Conservation (phyloP, 2,113 vertebrate genomes). For the Cygnus atratus region DNA sequence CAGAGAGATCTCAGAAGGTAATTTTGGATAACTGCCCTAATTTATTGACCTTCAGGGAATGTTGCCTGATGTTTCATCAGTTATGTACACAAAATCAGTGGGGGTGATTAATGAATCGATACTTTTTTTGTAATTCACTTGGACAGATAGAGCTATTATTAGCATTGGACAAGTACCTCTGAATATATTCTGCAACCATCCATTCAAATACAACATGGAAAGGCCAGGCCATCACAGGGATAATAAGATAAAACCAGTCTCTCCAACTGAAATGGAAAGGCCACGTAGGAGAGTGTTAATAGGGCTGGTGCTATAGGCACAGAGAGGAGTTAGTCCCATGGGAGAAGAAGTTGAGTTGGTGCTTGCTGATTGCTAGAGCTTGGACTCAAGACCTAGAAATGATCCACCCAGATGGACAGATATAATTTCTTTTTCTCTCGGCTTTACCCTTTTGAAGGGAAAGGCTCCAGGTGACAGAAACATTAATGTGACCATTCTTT, state of each 20-base stretch:
- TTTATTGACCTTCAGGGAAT: constrained; percentile 64
- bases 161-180: background rate
- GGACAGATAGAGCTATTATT: constrained; percentile 9
- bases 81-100: constrained; percentile 25
- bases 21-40: constrained; percentile 65
- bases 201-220: background rate
- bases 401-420: background rate
- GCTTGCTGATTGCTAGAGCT: background rate
- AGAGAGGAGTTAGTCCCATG: background rate
- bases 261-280: background rate
- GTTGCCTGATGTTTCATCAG: constrained; percentile 29
- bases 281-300: background rate
- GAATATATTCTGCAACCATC: background rate
- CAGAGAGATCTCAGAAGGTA: constrained; percentile 62
- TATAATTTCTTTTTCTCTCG: background rate
- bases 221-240: background rate
- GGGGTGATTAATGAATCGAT: constrained; percentile 44
- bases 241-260: background rate
- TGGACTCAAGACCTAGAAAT: background rate
- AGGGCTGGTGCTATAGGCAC: background rate
- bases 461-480: background rate
- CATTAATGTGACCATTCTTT: background rate
- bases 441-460: background rate
- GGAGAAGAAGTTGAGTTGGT: background rate
- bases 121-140: background rate